Evolutionary conservation across 1,140 invertebrate species (phyloP), one percentile per base, ranked within the genome.

Genomic region (Neodiprion lecontei): DNA sequence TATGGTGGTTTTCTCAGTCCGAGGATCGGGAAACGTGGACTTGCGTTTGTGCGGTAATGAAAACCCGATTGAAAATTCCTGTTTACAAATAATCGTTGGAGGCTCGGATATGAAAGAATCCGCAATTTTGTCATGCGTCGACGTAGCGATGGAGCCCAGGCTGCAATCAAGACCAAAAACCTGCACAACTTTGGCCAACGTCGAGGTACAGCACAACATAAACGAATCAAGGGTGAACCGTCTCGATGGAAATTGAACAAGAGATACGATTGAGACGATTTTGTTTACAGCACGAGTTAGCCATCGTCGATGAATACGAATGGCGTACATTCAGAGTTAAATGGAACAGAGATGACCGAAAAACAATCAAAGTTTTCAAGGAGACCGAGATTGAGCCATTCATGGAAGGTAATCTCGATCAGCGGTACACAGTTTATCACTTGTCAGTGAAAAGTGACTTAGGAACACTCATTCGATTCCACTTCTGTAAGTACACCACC

Each of bases 31-130:
- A 0, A 70, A 81, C 10, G 76, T 53, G 0, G 73, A 79, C 12
- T 67, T 80, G 12, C 12, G 77, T 8, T 7, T 82, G 11, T 82
- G 81, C 28, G 49, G 73, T 0, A 10, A 10, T 3, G 21, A 21
- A 0, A 1, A 47, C 21, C 74, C 67, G 49, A 0, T 9, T 0
- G 10, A 3, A 0, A 11, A 61, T 65, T 70, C 66, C 11, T 81
- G 80, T 65, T 81, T 78, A 10, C 79, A 77, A 79, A 74, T 81
- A 4, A 77, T 81, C n/a, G 74, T 82, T 28, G 79, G 81, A n/a
- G 81, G 76, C 28, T 82, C 77, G 77, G 0, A 1, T 0, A 81
- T 81, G 47, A 74, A 7, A 0, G 4, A 5, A 2, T 80, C 75
- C 3, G 71, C 28, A 7, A 73, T 82, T 48, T 73, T 21, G 17